Evolutionary conservation across 2,113 vertebrate genomes (phyloP).

Genomic region (Dromaius novaehollandiae): DNA sequence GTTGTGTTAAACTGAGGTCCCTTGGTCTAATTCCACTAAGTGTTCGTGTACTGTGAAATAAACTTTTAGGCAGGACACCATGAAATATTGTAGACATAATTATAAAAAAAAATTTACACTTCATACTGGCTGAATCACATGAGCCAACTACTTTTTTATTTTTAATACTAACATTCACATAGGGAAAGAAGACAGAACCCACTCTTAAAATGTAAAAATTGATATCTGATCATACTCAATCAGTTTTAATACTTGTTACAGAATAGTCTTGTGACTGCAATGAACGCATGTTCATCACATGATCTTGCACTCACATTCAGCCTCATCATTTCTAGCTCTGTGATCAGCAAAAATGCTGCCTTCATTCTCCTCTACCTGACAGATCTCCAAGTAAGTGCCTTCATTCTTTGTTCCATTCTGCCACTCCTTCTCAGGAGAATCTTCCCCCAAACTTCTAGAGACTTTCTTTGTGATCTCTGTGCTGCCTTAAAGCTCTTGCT

Average conservation of each 20-base stretch:
- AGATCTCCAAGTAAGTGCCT: neutral
- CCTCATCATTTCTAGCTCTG: neutral
- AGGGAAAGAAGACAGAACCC: neutral
- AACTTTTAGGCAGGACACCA: neutral
- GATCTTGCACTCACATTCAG: neutral
- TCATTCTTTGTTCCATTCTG: neutral
- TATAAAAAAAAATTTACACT: neutral
- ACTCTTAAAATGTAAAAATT: neutral
- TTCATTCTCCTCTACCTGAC: neutral
- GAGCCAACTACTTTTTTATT: neutral
- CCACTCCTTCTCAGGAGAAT: neutral
- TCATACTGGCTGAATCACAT: neutral
- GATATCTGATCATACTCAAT: neutral
- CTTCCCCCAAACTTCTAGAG: neutral
- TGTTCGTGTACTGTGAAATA: neutral
- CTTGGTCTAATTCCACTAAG: neutral
- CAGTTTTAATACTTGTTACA: neutral
- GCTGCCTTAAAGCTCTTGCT: neutral
- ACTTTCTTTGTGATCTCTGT: neutral
- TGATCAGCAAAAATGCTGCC: neutral
- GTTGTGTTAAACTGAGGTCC: neutral
- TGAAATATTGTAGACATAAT: neutral
- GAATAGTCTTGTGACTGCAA: neutral
- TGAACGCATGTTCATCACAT: neutral
- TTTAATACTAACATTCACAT: neutral